Evolutionary conservation across 1,140 invertebrate species (phyloP), one percentile per base, ranked within the genome.

Genomic region (Odontomachus brunneus): DNA sequence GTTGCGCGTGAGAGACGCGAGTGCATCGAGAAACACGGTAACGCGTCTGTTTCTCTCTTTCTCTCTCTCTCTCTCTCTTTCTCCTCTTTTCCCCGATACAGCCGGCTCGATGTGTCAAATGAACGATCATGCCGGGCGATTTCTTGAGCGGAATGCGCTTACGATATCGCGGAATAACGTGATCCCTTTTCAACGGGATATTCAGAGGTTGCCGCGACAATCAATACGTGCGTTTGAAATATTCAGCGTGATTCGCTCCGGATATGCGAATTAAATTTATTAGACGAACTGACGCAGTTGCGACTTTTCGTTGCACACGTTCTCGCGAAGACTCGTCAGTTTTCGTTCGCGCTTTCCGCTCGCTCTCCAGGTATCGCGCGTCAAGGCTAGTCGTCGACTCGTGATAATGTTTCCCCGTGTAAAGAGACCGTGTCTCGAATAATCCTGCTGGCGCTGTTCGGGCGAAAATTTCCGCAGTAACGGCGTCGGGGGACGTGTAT

Each of bases 401-500:
- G 19, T 66, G 51, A 69, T 78, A 62, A 55, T 44, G 26, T 59
- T 33, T 81, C 26, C n/a, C 15, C 26, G 24, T 38, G 51, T 53
- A 60, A n/a, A 57, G 63, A 49, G 15, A 60, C 38, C 29, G 29
- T 59, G 66, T 74, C 73, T 14, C 19, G 74, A 62, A 73, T 72
- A 72, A 74, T 86, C 71, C 78, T 48, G 60, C 38, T 51, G 26
- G 9, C 24, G 73, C 5, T 63, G 19, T 9, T 51, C 2, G 3
- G 29, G 22, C 55, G 22, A 84, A 84, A 87, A 84, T 81, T 55
- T 62, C 63, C 75, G 59, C 57, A 48, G 65, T 55, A 44, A 81
- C 44, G 55, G 62, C 49, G 57, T 29, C 86, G 5, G 3, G 75
- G 75, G 87, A 82, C 74, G 63, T 84, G 82, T 86, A 86, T 81